Conservation (phyloP, 1,140 invertebrate genomes). For the Aphis gossypii region DNA sequence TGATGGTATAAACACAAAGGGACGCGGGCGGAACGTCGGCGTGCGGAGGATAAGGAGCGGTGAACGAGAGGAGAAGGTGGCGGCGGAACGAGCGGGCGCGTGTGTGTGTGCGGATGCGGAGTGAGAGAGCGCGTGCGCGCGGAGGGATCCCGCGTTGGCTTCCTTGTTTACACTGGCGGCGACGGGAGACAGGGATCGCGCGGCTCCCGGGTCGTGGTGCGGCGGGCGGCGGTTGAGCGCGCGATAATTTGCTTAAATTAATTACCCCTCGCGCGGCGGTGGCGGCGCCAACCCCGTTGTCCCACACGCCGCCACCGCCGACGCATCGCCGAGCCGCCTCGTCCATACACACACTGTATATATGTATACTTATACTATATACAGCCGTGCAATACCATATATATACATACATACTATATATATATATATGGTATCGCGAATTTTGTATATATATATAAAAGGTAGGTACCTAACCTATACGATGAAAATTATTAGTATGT, state of each 20-base stretch:
- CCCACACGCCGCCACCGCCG: background rate
- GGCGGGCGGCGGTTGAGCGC: conserved; percentile 48
- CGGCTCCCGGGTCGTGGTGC: background rate
- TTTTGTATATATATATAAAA: background rate
- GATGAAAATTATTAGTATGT: background rate
- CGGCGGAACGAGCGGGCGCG: too few relatives aligned
- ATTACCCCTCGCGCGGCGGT: conserved; percentile 50
- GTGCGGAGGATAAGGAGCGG: too few relatives aligned
- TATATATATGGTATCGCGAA: background rate
- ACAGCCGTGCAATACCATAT: background rate
- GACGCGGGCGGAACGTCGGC: background rate
- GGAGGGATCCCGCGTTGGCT: background rate
- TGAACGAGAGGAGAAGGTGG: background rate
- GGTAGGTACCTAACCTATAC: background rate
- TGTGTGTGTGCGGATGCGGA: background rate
- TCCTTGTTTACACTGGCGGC: conserved; percentile 54
- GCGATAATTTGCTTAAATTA: conserved; percentile 58
- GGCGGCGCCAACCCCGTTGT: background rate
- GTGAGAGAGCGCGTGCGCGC: background rate
- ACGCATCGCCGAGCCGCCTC: background rate
- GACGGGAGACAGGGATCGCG: background rate
- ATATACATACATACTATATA: too few relatives aligned
- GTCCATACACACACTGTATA: background rate
- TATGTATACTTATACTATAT: background rate
- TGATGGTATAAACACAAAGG: conserved; percentile 13